A percentile compares a stretch with the other conserved stretches of the same genome.
These are phyloP conservation scores for Syritta pipiens DNA, from an alignment of 2,888 invertebrate genomes.

Conservation along the genomic window DNA sequence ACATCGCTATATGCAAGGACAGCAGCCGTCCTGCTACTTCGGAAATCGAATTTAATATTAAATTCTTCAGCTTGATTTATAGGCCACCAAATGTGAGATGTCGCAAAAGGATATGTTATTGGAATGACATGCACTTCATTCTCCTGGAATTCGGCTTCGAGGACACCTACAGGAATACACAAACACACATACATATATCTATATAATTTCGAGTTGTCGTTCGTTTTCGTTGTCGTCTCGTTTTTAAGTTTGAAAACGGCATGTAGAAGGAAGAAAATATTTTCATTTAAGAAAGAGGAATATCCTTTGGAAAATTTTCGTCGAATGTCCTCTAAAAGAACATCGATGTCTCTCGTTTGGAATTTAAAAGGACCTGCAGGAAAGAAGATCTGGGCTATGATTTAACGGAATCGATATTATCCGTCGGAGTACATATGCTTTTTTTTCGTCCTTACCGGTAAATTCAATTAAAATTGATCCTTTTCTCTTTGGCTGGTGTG, in stretches of 20 bases:
- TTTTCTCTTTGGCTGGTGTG: neutral
- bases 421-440: neutral
- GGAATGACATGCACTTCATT: slow-evolving; percentile 92
- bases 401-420: slow-evolving; percentile 9
- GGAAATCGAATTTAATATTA: slow-evolving; percentile 91
- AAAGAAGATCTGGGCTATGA: neutral
- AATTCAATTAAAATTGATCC: slow-evolving; percentile 49
- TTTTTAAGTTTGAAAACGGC: too few species aligned
- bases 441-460: neutral
- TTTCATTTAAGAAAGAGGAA: slow-evolving; percentile 13
- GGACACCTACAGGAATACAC: slow-evolving; percentile 80
- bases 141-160: slow-evolving; percentile 91
- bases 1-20: slow-evolving; percentile 92
- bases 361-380: too few species aligned
- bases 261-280: too few species aligned
- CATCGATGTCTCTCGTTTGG: too few species aligned
- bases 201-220: too few species aligned
- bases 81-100: slow-evolving; percentile 94
- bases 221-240: too few species aligned
- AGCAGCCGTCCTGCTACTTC: slow-evolving; percentile 89
- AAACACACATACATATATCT: too few species aligned
- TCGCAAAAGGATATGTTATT: slow-evolving; percentile 93
- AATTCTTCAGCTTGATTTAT: slow-evolving; percentile 87
- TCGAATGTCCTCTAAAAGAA: too few species aligned
- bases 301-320: too few species aligned